Percentiles rank a stretch among this genome's conserved stretches.
Conservation (phyloP, 2,888 invertebrate species). For the Ferdinandea cuprea region DNA sequence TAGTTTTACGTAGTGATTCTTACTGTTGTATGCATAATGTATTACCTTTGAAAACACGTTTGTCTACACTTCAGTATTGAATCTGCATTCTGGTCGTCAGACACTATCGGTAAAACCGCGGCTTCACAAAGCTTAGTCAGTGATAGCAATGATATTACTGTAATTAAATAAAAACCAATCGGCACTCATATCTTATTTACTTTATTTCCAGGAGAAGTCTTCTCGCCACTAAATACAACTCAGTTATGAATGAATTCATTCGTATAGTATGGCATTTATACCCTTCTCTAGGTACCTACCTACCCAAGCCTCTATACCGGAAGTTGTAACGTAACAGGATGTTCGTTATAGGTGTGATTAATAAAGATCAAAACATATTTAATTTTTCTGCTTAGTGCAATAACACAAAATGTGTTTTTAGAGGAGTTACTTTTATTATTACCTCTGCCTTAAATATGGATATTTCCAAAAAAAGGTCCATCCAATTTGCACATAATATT, state of each 20-base stretch:
- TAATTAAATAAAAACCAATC: neutral
- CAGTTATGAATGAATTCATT: constrained; percentile 28
- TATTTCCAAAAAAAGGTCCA: too few relatives aligned
- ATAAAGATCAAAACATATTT: too few relatives aligned
- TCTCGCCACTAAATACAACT: neutral
- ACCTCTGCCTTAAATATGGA: too few relatives aligned
- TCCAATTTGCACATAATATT: too few relatives aligned
- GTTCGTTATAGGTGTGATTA: neutral
- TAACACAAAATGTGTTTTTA: too few relatives aligned
- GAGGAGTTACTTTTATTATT: too few relatives aligned
- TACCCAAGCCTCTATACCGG: constrained; percentile 3
- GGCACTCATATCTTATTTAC: constrained; percentile 11
- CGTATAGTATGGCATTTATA: constrained; percentile 8
- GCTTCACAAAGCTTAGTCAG: constrained; percentile 1
- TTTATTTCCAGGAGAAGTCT: neutral
- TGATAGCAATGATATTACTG: constrained; percentile 3
- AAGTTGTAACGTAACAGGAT: constrained; percentile 25
- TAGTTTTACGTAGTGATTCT: neutral
- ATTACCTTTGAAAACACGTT: constrained; percentile 47
- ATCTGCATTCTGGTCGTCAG: neutral
- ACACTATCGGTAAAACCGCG: neutral
- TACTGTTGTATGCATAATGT: too few relatives aligned
- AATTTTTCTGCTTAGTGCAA: too few relatives aligned
- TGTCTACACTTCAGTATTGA: constrained; percentile 24
- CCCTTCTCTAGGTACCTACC: neutral